phyloP scores from a whole-genome alignment of 2,113 vertebrate species.

The Pseudorasbora parva region DNA sequence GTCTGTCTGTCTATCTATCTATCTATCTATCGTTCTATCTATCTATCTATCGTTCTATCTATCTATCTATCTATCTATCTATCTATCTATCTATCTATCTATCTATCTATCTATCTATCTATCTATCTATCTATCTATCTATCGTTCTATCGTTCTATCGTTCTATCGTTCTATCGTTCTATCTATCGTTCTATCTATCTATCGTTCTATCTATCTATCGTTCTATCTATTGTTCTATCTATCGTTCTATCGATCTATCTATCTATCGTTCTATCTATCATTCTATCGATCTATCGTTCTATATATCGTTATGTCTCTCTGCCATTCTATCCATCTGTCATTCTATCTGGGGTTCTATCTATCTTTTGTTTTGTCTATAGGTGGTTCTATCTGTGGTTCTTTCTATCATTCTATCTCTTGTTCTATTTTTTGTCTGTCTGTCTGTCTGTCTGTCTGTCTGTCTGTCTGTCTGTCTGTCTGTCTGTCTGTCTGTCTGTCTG shows the following conservation, averaged over 20 bases:
- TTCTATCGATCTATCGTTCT: no score
- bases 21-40: no score
- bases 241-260: not conserved
- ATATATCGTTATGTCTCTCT: not conserved
- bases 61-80: no score
- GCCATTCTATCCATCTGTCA: no score
- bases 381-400: not conserved
- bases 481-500: not conserved
- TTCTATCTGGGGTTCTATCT: not conserved
- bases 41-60: not conserved
- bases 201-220: not conserved
- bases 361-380: not conserved
- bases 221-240: no score
- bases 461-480: not conserved
- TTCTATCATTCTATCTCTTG: no score
- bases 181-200: not conserved
- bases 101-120: no score
- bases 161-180: not conserved
- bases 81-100: no score
- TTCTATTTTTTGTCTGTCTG: no score
- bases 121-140: not conserved
- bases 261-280: not conserved
- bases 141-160: no score
- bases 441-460: no score
- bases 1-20: no score